phyloP scores from a whole-genome alignment of 2,888 invertebrate genomes.

The Morinoia aosen region DNA sequence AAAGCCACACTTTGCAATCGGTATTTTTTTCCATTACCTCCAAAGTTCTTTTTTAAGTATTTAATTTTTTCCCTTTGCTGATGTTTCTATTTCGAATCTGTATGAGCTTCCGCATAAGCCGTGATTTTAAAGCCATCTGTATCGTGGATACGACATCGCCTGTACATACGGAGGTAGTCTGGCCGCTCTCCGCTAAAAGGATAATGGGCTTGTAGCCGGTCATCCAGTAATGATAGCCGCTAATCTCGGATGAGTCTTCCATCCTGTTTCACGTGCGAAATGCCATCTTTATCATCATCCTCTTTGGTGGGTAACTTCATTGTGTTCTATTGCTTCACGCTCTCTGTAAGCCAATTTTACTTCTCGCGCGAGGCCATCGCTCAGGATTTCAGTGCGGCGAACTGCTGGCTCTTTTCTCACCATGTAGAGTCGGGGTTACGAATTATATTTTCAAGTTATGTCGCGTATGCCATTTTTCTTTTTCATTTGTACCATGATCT shows the following conservation, averaged over 20 bases:
- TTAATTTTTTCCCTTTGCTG: not conserved
- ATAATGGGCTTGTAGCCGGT: not conserved
- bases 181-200: not conserved
- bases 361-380: not conserved
- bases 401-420: not conserved
- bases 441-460: not conserved
- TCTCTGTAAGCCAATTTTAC: constrained; percentile 28
- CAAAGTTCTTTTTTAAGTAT: not conserved
- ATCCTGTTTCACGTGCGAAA: constrained; percentile 39
- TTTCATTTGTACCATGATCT: not conserved
- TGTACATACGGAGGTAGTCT: not conserved
- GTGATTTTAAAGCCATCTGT: not conserved
- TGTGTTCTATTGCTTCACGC: constrained; percentile 10
- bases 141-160: not conserved
- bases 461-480: not conserved
- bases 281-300: constrained; percentile 7
- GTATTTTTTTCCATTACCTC: not conserved
- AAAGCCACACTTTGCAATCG: too few relatives aligned
- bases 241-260: constrained; percentile 38
- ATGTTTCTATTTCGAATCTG: not conserved
- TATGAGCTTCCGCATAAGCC: not conserved
- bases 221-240: constrained; percentile 34
- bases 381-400: not conserved
- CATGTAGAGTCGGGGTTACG: not conserved
- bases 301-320: constrained; percentile 35